Evolutionary conservation across 2,888 invertebrate species (phyloP), one percentile per base, ranked within the genome.

Genomic region (Microctonus aethiopoides): DNA sequence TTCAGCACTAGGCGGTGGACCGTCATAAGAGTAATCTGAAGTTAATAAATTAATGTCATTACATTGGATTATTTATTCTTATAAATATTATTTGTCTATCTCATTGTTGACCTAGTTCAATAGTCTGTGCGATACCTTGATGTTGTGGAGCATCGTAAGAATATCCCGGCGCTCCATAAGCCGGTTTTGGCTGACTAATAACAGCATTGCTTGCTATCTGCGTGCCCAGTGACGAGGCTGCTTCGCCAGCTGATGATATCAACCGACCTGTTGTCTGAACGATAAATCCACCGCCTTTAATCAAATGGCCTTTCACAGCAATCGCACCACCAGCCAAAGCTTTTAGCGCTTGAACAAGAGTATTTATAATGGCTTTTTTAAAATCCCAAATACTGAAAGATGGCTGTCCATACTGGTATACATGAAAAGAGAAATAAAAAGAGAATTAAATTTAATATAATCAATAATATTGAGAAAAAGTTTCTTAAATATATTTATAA

Each of bases 291-390:
- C 95, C 92, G 52, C 95, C 95, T 87, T 95, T 95, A 78, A 95
- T 92, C 32, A 96, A 88, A 84, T 95, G 94, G 0, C 95, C 95
- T 81, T 95, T 95, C n/a, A 95, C 89, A 29, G 95, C 95, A 2
- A 95, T 92, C 10, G 95, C 93, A 60, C 95, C 95, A 10, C 95
- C 95, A 9, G 95, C 94, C 74, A 96, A 94, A 13, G 95, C 95
- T 83, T 95, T 95, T 0, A 95, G 92, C 0, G 95, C 95, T 89
- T 95, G 95, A 82, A 95, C 91, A 10, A 96, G 89, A 3, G 95
- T 95, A 85, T 92, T 92, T 16, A 95, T 87, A 72, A 95, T 93
- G 0, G 94, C 93, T 82, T 94, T 94, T 87, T 95, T 95, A 80
- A 95, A 88, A 22, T 92, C 91, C 92, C 92, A 94, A 75, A 91